Percentiles rank a stretch among this genome's conserved stretches.
Evolutionary conservation across 2,797 vertebrate genomes (phyloP).

Genomic region (Gorsachius magnificus): DNA sequence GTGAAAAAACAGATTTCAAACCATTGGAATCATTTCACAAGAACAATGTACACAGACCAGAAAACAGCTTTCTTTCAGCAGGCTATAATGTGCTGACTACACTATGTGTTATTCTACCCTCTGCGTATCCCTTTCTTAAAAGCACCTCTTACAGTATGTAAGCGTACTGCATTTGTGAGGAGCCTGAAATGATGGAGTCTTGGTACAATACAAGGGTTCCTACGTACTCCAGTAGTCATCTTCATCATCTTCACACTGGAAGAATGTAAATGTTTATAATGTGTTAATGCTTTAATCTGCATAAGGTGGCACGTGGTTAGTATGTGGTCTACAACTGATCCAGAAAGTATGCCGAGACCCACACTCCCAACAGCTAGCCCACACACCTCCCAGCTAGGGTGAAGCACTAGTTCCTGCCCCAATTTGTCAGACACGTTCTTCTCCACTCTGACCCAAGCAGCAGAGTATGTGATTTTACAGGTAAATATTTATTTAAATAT

Average conservation of each 20-base stretch:
- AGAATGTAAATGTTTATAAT: background rate
- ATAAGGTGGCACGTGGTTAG: fast-evolving
- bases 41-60: background rate
- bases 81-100: background rate
- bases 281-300: background rate
- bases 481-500: background rate
- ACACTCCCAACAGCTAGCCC: no score
- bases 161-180: background rate
- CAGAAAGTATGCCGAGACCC: background rate
- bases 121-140: background rate
- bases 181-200: background rate
- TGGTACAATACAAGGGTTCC: background rate
- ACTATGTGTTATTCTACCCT: background rate
- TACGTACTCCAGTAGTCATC: background rate
- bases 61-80: background rate
- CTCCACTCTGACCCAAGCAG: background rate
- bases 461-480: background rate
- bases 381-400: background rate
- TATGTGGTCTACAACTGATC: background rate
- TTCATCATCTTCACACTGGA: background rate
- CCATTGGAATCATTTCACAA: conserved; percentile 33
- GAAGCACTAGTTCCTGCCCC: background rate
- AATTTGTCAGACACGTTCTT: background rate
- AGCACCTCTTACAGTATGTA: background rate
- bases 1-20: conserved; percentile 1